Conservation (phyloP, 2,797 vertebrate species). For the Chanos chanos region DNA sequence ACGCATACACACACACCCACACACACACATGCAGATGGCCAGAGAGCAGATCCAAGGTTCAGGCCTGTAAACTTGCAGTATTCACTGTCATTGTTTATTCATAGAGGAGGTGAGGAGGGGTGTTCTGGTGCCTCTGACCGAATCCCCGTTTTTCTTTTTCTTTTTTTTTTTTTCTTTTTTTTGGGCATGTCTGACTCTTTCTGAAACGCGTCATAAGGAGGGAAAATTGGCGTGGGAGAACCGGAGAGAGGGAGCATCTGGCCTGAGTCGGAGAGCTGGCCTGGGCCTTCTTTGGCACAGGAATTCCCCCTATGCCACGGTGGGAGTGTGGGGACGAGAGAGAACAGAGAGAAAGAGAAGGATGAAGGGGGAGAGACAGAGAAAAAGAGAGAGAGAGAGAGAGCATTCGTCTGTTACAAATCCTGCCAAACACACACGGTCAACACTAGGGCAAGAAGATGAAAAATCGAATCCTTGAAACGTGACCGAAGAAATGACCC, state of each 20-base stretch:
- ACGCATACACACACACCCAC: slow-evolving; percentile 29
- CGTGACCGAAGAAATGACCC: too few relatives aligned
- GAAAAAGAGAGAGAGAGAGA: slow-evolving; percentile 6
- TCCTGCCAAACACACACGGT: too few relatives aligned
- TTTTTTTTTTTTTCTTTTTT: not conserved
- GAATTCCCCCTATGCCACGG: not conserved
- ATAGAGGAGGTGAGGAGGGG: slow-evolving; percentile 49
- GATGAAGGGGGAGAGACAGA: not conserved
- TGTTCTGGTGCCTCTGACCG: not conserved
- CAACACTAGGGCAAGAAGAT: too few relatives aligned
- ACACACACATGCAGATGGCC: slow-evolving; percentile 66
- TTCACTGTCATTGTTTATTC: slow-evolving; percentile 59
- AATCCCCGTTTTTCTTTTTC: not conserved
- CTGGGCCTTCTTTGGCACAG: slow-evolving; percentile 16
- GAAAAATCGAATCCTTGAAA: too few relatives aligned
- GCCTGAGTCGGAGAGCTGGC: slow-evolving; percentile 29
- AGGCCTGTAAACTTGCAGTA: slow-evolving; percentile 56
- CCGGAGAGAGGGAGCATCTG: slow-evolving; percentile 37
- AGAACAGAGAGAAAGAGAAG: not conserved
- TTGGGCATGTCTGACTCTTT: slow-evolving; percentile 12
- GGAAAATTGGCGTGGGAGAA: slow-evolving; percentile 30
- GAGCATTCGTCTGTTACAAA: too few relatives aligned
- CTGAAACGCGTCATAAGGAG: slow-evolving; percentile 31
- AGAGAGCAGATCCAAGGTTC: slow-evolving; percentile 67
- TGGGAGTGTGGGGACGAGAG: too few relatives aligned